These are phyloP conservation scores for Cenopis cana DNA, from an alignment of 2,888 invertebrate genomes.

Conservation along the genomic window DNA sequence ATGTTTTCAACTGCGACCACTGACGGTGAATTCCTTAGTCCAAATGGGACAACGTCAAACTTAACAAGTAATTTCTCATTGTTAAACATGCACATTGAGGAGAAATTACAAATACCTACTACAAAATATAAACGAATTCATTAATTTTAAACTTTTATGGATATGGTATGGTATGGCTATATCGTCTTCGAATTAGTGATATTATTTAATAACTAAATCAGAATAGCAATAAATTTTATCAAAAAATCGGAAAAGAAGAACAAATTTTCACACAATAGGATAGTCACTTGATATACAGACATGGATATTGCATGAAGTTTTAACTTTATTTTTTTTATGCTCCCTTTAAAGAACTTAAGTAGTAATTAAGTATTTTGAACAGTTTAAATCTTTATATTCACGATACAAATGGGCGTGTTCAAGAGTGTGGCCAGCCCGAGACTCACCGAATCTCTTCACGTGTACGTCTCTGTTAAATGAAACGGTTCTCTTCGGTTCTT, in stretches of 20 bases:
- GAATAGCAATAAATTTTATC: background rate
- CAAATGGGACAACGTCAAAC: background rate
- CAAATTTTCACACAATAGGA: too few species aligned
- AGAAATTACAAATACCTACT: background rate
- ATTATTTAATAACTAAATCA: background rate
- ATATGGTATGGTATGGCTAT: background rate
- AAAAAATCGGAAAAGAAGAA: background rate
- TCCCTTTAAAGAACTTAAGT: too few species aligned
- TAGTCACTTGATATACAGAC: too few species aligned
- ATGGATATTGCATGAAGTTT: too few species aligned
- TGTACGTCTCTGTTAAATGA: conserved; percentile 96
- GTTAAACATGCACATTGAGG: too few species aligned
- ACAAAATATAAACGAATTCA: background rate
- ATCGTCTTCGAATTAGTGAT: background rate
- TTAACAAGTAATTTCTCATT: background rate
- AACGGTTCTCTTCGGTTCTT: conserved; percentile 88
- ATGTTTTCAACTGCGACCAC: background rate
- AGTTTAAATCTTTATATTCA: background rate
- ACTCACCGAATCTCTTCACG: conserved; percentile 95
- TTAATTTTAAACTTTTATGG: background rate
- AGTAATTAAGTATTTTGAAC: too few species aligned
- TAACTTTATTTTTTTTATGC: too few species aligned
- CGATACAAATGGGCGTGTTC: conserved; percentile 26
- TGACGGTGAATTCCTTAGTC: background rate
- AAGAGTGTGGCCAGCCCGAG: conserved; percentile 50